phyloP scores from a whole-genome alignment of 2,797 vertebrate species.

The Thalassophryne amazonica region DNA sequence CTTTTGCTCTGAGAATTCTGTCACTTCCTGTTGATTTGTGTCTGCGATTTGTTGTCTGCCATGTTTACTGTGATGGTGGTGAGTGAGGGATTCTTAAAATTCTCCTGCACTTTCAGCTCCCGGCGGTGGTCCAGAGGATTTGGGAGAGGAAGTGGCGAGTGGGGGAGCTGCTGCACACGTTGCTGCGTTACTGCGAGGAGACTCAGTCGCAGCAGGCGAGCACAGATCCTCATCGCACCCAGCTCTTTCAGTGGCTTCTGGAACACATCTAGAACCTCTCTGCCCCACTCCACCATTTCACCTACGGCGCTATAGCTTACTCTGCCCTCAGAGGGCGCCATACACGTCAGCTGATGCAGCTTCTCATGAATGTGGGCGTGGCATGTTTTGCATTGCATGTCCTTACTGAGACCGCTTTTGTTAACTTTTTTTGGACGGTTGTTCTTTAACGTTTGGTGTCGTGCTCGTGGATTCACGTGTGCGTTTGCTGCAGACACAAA shows the following conservation, averaged over 20 bases:
- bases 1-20: too few relatives aligned
- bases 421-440: slow-evolving; percentile 26
- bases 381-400: slow-evolving; percentile 42
- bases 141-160: slow-evolving; percentile 86
- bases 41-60: too few relatives aligned
- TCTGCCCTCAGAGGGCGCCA: slow-evolving; percentile 61
- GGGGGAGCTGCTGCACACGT: slow-evolving; percentile 88
- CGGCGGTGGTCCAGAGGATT: slow-evolving; percentile 81
- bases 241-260: slow-evolving; percentile 91
- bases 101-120: slow-evolving; percentile 64
- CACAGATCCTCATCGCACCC: slow-evolving; percentile 44
- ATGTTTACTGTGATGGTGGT: too few relatives aligned
- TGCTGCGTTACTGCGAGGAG: slow-evolving; percentile 88
- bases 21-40: too few relatives aligned
- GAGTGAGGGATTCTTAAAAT: too few relatives aligned
- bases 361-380: slow-evolving; percentile 55
- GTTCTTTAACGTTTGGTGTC: slow-evolving; percentile 17
- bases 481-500: too few relatives aligned
- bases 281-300: neutral
- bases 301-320: slow-evolving; percentile 44
- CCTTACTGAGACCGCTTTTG: slow-evolving; percentile 19
- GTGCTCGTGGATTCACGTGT: slow-evolving; percentile 15
- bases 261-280: slow-evolving; percentile 79
- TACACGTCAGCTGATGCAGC: slow-evolving; percentile 50
- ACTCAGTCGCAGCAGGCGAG: slow-evolving; percentile 58